Percentiles rank a stretch among this genome's conserved stretches.
Evolutionary conservation across 2,113 vertebrate species (phyloP).

Genomic region (Guaruba guarouba): DNA sequence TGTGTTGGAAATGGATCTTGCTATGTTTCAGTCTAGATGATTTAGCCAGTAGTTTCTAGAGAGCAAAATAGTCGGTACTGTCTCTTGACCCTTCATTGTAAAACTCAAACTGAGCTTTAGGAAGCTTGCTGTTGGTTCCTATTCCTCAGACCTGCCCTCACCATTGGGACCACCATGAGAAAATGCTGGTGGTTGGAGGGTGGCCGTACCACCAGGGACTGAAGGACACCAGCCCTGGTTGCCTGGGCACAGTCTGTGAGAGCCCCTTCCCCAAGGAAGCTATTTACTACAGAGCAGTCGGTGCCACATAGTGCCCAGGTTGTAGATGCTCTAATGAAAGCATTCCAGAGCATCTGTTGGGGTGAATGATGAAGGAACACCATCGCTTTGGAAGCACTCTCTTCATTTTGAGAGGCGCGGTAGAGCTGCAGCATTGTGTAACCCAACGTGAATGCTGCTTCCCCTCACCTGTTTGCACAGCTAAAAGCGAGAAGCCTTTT

Average conservation of each 20-base stretch:
- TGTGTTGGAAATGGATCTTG: background rate
- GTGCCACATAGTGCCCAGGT: background rate
- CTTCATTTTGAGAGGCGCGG: background rate
- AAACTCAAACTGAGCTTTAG: background rate
- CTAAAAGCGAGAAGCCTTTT: background rate
- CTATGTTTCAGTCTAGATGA: background rate
- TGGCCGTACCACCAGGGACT: fast-evolving
- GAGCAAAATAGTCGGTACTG: background rate
- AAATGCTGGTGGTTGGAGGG: fast-evolving
- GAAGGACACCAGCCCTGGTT: background rate
- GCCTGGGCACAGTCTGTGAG: background rate
- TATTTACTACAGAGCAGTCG: background rate
- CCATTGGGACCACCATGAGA: background rate
- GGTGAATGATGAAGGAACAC: background rate
- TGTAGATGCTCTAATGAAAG: background rate
- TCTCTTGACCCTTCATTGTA: background rate
- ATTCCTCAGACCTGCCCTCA: background rate
- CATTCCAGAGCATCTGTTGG: background rate
- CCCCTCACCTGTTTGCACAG: background rate
- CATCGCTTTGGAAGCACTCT: background rate
- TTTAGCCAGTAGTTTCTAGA: background rate
- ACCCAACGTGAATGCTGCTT: background rate
- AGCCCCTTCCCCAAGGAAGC: background rate
- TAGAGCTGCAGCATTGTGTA: background rate
- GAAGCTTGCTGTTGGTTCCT: background rate